Base-by-base conservation (phyloP, 2,888 invertebrate species). In the Brenthis ino region DNA sequence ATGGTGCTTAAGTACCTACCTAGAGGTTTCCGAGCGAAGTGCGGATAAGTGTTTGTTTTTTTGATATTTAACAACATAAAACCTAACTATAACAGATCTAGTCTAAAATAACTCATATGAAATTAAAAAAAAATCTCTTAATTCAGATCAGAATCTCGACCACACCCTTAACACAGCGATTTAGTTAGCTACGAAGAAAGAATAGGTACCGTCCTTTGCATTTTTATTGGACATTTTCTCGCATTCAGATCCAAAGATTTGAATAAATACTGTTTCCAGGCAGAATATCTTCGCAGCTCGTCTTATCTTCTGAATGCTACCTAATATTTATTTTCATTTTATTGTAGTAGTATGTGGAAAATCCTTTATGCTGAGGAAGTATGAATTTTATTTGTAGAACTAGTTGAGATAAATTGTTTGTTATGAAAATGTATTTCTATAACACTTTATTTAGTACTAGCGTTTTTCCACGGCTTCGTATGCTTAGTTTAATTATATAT, bases 181-280 rank as follows among this genome's bases (percentile, higher is more conserved):
- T 86, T 84, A 85, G 82, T 87, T 83, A 86, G 82, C 79, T 79
- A 77, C 81, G 78, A 78, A 80, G 82, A 82, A 82, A 84, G 84
- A 83, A 81, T 80, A 83, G 83, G 81, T 79, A 76, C 76, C 77
- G 80, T 80, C 78, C 81, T 88, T 88, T 84, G 88, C 88, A 88
- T 89, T 89, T 89, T 89, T 88, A 89, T 89, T 85, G 84, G 80
- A 85, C 82, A 85, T 85, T 85, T 86, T 79, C 77, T 74, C 70
- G 75, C 69, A 74, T 77, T 78, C 72, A 78, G 68, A 72, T 70
- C 66, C 54, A 70, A 68, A 70, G 79, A 87, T 88, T 85, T 89
- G 85, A 88, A 89, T 89, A 88, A 63, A 88, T 86, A 82, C 82
- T 80, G 78, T 82, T 85, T 78, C 76, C 80, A 82, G 55, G 66